These are phyloP conservation scores for Heliconius nattereri DNA, from an alignment of 1,140 invertebrate genomes.

Conservation along the genomic window DNA sequence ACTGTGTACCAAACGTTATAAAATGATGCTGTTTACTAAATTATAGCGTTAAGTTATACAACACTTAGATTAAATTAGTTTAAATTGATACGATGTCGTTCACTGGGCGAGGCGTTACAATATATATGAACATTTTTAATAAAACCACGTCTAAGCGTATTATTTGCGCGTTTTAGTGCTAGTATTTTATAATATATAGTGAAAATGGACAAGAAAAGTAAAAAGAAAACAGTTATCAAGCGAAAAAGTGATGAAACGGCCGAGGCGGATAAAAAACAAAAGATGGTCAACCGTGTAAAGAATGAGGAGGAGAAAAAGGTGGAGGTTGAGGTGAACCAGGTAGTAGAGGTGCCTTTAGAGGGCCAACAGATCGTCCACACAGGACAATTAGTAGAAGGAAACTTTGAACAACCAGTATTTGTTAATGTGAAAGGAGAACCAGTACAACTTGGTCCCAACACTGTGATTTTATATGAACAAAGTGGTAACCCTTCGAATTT, in stretches of 20 bases:
- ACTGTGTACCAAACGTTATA: conserved; percentile 44
- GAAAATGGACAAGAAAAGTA: conserved; percentile 80
- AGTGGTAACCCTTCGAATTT: conserved; percentile 74
- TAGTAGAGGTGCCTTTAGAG: conserved; percentile 73
- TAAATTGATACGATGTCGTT: conserved; percentile 51
- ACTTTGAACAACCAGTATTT: conserved; percentile 77
- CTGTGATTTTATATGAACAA: conserved; percentile 78
- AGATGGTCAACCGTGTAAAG: conserved; percentile 70
- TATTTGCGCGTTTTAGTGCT: conserved; percentile 48
- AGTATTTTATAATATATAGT: conserved; percentile 29
- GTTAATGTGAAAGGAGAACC: conserved; percentile 78
- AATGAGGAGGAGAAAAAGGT: conserved; percentile 67
- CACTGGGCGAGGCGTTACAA: conserved; percentile 55
- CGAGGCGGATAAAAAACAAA: conserved; percentile 67
- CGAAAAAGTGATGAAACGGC: conserved; percentile 73
- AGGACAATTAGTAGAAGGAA: conserved; percentile 72
- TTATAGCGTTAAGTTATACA: conserved; percentile 35
- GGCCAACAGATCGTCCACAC: conserved; percentile 77
- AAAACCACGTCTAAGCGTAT: conserved; percentile 44
- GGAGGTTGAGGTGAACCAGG: conserved; percentile 68
- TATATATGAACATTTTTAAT: conserved; percentile 41
- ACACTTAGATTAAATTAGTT: conserved; percentile 29
- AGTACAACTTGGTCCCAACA: conserved; percentile 74
- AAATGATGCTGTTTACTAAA: conserved; percentile 34
- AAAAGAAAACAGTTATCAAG: conserved; percentile 78